Conservation (phyloP, 2,113 vertebrate genomes). For the Lepidothrix coronata region DNA sequence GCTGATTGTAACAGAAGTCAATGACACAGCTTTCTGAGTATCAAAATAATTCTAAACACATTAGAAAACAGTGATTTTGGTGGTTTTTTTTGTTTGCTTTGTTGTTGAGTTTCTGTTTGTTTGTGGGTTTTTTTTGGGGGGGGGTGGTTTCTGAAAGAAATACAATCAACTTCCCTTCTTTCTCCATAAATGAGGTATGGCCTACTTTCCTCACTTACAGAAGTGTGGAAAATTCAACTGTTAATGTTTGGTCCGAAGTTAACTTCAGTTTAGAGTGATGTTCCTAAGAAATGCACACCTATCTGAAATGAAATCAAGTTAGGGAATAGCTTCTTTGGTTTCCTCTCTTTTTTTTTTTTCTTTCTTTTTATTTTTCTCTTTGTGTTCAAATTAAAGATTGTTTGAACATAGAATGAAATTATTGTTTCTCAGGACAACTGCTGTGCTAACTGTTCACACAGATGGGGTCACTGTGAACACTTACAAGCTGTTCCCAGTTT, state of each 20-base stretch:
- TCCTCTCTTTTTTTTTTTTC: background rate
- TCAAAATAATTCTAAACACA: background rate
- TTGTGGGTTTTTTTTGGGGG: background rate
- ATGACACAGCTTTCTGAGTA: background rate
- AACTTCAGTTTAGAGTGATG: background rate
- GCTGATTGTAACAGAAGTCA: background rate
- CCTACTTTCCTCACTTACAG: background rate
- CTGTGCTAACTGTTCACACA: slow-evolving; percentile 1
- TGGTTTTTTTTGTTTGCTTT: background rate
- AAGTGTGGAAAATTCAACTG: background rate
- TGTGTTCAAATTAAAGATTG: background rate
- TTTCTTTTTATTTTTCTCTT: background rate
- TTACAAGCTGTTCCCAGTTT: background rate
- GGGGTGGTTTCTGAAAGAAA: background rate
- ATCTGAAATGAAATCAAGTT: background rate
- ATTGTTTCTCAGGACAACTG: background rate
- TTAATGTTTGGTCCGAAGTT: background rate
- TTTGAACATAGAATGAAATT: background rate
- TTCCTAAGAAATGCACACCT: background rate
- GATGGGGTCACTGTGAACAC: background rate
- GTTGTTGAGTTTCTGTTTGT: background rate
- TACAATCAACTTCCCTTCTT: background rate
- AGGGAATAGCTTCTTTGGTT: background rate
- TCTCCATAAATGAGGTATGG: background rate
- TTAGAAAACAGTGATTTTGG: background rate